A percentile compares a stretch with the other conserved stretches of the same genome.
Evolutionary conservation across 2,797 vertebrate species (phyloP).

Genomic region (Geotria australis): DNA sequence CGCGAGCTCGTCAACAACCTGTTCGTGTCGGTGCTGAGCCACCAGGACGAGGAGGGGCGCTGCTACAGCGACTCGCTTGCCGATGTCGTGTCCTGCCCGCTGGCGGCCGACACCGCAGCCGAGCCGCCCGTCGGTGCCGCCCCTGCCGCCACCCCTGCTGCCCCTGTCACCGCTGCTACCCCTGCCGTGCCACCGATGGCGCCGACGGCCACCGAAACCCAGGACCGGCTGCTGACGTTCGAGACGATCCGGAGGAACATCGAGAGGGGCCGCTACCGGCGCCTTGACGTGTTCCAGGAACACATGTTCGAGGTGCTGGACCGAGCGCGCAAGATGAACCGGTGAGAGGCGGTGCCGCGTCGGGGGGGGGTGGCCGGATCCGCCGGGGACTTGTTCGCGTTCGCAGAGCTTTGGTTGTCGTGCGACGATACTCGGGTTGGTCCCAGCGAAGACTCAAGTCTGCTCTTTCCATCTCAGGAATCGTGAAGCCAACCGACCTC

Average conservation of each 20-base stretch:
- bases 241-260: constrained; percentile 70
- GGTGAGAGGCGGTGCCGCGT: constrained; percentile 15
- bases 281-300: constrained; percentile 85
- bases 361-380: not conserved
- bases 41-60: constrained; percentile 86
- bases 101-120: not conserved
- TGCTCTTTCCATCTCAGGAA: no score
- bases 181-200: constrained; percentile 37
- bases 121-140: not conserved
- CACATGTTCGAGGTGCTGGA: constrained; percentile 96
- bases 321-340: constrained; percentile 58
- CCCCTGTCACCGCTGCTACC: constrained; percentile 8
- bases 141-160: constrained; percentile 14
- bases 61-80: constrained; percentile 95
- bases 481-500: no score
- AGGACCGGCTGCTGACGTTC: constrained; percentile 48
- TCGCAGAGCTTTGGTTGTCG: no score
- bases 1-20: constrained; percentile 90
- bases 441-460: no score
- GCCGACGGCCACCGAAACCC: constrained; percentile 6
- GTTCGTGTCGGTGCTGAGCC: constrained; percentile 79
- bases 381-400: no score
- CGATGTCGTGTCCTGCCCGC: constrained; percentile 19
- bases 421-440: no score
- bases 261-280: constrained; percentile 53